Evolutionary conservation across 2,888 invertebrate species (phyloP).

Genomic region (Tipula vernalis): DNA sequence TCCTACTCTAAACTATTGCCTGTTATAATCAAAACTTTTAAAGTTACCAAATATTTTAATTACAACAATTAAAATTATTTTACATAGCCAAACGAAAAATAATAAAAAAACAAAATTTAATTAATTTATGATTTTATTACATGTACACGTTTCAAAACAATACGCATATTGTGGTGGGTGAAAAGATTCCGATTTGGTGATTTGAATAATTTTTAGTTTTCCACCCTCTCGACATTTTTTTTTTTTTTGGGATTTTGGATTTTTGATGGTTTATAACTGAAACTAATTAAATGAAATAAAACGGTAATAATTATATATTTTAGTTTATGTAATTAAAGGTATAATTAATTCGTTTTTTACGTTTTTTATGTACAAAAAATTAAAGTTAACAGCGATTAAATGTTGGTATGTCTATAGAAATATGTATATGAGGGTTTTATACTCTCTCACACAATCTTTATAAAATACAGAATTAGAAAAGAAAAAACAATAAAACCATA

Average conservation of each 20-base stretch:
- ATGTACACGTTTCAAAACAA: background rate
- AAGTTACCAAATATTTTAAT: background rate
- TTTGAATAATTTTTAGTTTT: background rate
- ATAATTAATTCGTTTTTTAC: background rate
- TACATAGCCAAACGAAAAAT: no score
- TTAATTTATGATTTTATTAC: background rate
- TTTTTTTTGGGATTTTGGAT: no score
- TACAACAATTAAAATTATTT: background rate
- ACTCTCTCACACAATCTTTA: background rate
- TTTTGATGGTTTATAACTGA: background rate
- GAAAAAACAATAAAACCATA: background rate
- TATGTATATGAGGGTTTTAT: background rate
- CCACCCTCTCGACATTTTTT: background rate
- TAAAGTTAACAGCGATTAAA: background rate
- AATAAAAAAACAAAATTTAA: background rate
- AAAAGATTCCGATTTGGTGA: background rate
- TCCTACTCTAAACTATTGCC: no score
- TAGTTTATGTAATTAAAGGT: background rate
- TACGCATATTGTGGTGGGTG: background rate
- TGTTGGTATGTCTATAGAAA: no score
- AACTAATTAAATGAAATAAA: background rate
- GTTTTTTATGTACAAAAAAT: background rate
- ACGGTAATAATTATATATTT: slow-evolving; percentile 4
- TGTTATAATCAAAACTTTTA: background rate
- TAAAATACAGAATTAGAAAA: background rate